Base-by-base conservation (phyloP, 2,888 invertebrate genomes). In the Hipparchia semele region DNA sequence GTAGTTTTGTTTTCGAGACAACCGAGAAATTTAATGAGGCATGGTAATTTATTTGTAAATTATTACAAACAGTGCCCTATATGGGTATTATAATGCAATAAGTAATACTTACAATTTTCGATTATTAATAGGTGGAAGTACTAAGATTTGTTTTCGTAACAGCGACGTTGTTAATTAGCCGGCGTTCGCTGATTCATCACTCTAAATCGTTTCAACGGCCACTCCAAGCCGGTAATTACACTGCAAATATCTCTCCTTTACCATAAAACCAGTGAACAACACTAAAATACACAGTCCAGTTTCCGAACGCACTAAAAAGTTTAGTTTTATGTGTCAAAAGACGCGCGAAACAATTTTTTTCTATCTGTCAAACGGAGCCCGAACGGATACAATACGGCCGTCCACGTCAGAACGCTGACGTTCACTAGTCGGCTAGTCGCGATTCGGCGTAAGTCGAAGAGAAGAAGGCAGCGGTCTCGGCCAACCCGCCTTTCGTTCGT, bases 401-500 rank as follows among this genome's bases (percentile, higher is more conserved):
- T 82, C 88, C 90, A 86, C 93, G 93, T 88, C 93, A 91, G 91
- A 85, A 82, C 87, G 82, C 92, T 89, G 93, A 91, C 93, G 94
- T 91, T 88, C 89, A 94, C 94, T 94, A 92, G 86, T 84, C 91
- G 91, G 94, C 94, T 94, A 92, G 86, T 84, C 91, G 91, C 90
- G 90, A 87, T 86, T 89, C 92, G 91, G 85, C 90, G 87, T 89
- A 93, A 93, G 92, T 92, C 91, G 90, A 90, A 86, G 91, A 88
- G 92, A 92, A 93, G 93, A 93, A 93, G 94, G 94, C 93, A 92
- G 93, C 89, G 92, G 91, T 92, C 92, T 92, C 90, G 82, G 85
- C 86, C 90, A 90, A 87, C 94, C 90, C 93, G 93, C 93, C 94
- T 93, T 93, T 91, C 92, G 87, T 91, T 88, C 89, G 89, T 94